A percentile compares a stretch with the other conserved stretches of the same genome.
These are phyloP conservation scores for Brachyhypopomus gauderio DNA, from an alignment of 2,113 vertebrate species.

Conservation along the genomic window DNA sequence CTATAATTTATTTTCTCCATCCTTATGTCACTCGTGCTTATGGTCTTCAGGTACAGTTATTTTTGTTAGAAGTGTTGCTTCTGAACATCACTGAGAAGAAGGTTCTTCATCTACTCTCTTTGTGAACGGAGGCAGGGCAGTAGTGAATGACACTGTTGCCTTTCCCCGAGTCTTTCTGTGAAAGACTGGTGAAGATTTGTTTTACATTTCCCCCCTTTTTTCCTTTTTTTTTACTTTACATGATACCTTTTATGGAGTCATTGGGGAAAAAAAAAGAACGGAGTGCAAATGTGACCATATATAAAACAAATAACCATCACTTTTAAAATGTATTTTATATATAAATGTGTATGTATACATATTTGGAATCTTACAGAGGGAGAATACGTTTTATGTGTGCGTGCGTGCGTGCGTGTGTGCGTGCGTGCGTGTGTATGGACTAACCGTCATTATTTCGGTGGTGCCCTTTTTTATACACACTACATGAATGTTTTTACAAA, in stretches of 20 bases:
- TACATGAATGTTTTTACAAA: constrained; percentile 81
- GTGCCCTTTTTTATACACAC: constrained; percentile 73
- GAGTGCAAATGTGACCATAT: constrained; percentile 58
- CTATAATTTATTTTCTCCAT: constrained; percentile 53
- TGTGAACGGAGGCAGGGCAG: constrained; percentile 68
- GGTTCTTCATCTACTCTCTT: constrained; percentile 47
- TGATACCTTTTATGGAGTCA: constrained; percentile 63
- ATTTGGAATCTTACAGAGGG: constrained; percentile 69
- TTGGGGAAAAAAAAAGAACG: constrained; percentile 67
- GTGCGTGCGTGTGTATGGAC: constrained; percentile 61
- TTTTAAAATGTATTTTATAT: constrained; percentile 77
- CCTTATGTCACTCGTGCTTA: constrained; percentile 31
- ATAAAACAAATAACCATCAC: constrained; percentile 71
- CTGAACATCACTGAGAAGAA: constrained; percentile 46
- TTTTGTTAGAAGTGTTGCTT: constrained; percentile 54
- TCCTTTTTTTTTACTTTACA: constrained; percentile 67
- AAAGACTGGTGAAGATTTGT: constrained; percentile 80
- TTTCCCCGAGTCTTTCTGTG: constrained; percentile 90
- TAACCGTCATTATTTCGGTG: constrained; percentile 70
- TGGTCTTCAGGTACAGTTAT: constrained; percentile 55
- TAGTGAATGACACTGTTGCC: constrained; percentile 76
- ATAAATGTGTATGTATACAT: constrained; percentile 71
- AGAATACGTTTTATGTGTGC: constrained; percentile 69
- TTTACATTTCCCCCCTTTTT: constrained; percentile 71
- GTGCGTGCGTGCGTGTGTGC: constrained; percentile 44